These are phyloP conservation scores for Deroplatys truncata DNA, from an alignment of 2,888 invertebrate genomes.

Conservation along the genomic window DNA sequence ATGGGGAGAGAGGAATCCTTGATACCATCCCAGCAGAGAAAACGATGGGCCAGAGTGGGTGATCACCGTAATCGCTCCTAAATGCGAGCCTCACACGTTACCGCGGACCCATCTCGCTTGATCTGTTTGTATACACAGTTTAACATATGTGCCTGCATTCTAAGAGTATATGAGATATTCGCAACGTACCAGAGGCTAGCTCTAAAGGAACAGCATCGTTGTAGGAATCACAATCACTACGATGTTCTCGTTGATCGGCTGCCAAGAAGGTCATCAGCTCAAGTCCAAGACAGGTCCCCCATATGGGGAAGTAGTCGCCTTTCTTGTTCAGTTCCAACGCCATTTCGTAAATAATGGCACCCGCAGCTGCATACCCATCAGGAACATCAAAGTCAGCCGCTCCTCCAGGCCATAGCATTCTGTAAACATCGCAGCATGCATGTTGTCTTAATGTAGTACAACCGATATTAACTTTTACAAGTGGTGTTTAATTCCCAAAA, in stretches of 20 bases:
- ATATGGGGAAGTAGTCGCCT: conserved; percentile 76
- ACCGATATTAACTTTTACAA: no score
- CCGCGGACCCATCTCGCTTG: no score
- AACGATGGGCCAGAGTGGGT: no score
- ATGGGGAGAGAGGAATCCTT: no score
- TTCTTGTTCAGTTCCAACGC: conserved; percentile 63
- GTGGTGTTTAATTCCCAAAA: no score
- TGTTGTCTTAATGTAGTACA: no score
- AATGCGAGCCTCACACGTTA: no score
- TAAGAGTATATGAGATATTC: not conserved
- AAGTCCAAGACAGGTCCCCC: conserved; percentile 87
- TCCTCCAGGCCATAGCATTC: conserved; percentile 80
- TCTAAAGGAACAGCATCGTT: conserved; percentile 61
- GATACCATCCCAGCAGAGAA: no score
- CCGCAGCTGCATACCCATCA: conserved; percentile 74
- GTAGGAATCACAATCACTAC: conserved; percentile 57
- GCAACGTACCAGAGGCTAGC: conserved; percentile 57
- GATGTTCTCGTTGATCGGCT: conserved; percentile 52
- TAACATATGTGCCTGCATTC: no score
- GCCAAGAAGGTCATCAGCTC: conserved; percentile 67
- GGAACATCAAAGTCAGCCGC: conserved; percentile 65
- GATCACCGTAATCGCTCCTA: no score
- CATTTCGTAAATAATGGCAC: conserved; percentile 58
- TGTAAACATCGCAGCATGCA: conserved; percentile 40
- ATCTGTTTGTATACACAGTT: no score